Evolutionary conservation across 2,888 invertebrate species (phyloP).

Genomic region (Dasypolia templi): DNA sequence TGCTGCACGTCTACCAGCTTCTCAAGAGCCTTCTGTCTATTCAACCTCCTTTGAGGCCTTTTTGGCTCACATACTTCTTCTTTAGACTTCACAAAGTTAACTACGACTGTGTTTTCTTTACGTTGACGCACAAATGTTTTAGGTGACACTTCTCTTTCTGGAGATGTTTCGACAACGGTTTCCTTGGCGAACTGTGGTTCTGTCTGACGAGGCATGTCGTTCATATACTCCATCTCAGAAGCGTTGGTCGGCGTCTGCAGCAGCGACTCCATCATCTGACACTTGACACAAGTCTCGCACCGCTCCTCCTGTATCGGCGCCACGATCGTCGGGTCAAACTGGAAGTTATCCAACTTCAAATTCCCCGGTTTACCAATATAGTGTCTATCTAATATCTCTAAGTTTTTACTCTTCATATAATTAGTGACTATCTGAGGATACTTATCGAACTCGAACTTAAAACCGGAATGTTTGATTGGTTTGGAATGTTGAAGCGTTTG

Average conservation of each 20-base stretch:
- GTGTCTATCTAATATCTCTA: slow-evolving; percentile 91
- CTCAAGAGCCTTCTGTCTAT: slow-evolving; percentile 61
- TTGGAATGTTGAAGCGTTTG: slow-evolving; percentile 90
- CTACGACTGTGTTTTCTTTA: slow-evolving; percentile 86
- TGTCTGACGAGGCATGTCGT: slow-evolving; percentile 83
- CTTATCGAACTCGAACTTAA: slow-evolving; percentile 94
- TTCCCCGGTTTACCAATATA: slow-evolving; percentile 90
- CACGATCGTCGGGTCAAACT: slow-evolving; percentile 88
- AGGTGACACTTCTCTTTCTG: slow-evolving; percentile 74
- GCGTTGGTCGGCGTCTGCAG: slow-evolving; percentile 95
- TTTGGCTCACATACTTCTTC: slow-evolving; percentile 56
- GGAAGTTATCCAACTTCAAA: slow-evolving; percentile 88
- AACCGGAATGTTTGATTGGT: slow-evolving; percentile 92
- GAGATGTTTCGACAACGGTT: slow-evolving; percentile 69
- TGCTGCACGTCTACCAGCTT: slow-evolving; percentile 73
- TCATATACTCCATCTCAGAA: slow-evolving; percentile 92
- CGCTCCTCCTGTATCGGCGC: slow-evolving; percentile 86
- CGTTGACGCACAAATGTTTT: slow-evolving; percentile 85
- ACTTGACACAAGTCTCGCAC: slow-evolving; percentile 89
- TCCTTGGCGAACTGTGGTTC: slow-evolving; percentile 86
- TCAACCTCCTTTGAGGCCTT: slow-evolving; percentile 60
- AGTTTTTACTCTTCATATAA: slow-evolving; percentile 94
- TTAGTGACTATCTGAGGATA: slow-evolving; percentile 94
- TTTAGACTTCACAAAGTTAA: slow-evolving; percentile 72
- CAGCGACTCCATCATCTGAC: slow-evolving; percentile 89